phyloP scores from a whole-genome alignment of 2,113 vertebrate species.

The Platichthys flesus region DNA sequence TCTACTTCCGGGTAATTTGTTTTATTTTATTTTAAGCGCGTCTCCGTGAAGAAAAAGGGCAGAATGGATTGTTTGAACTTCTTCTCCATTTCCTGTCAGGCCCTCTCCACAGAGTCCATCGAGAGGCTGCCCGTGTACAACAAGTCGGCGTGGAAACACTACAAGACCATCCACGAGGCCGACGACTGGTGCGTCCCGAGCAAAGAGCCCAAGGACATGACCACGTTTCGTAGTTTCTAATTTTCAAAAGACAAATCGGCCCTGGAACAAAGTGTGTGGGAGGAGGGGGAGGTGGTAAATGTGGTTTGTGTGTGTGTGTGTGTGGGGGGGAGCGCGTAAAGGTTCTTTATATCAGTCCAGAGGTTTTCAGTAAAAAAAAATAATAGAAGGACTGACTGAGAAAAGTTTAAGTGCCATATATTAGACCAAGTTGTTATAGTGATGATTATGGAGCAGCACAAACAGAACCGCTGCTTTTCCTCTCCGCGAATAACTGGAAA shows the following conservation, averaged over 20 bases:
- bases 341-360: not conserved
- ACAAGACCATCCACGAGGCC: constrained; percentile 91
- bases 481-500: too few relatives aligned
- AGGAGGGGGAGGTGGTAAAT: not conserved
- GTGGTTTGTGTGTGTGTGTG: not conserved
- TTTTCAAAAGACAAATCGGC: not conserved
- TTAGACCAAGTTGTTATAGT: not conserved
- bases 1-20: constrained; percentile 92
- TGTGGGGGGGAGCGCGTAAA: not conserved
- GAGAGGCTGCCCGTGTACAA: constrained; percentile 97
- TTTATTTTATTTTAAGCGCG: not conserved
- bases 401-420: not conserved
- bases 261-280: not conserved
- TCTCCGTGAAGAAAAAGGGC: not conserved
- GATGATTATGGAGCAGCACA: not conserved
- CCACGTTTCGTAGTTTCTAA: constrained; percentile 91
- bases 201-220: constrained; percentile 97
- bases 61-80: not conserved
- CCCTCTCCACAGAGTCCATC: constrained; percentile 94
- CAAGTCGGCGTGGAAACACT: constrained; percentile 96
- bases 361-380: not conserved
- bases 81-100: constrained; percentile 74
- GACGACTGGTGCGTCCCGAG: constrained; percentile 98
- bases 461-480: not conserved
- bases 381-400: too few relatives aligned